phyloP scores from a whole-genome alignment of 2,113 vertebrate genomes.

The Myxocyprinus asiaticus region DNA sequence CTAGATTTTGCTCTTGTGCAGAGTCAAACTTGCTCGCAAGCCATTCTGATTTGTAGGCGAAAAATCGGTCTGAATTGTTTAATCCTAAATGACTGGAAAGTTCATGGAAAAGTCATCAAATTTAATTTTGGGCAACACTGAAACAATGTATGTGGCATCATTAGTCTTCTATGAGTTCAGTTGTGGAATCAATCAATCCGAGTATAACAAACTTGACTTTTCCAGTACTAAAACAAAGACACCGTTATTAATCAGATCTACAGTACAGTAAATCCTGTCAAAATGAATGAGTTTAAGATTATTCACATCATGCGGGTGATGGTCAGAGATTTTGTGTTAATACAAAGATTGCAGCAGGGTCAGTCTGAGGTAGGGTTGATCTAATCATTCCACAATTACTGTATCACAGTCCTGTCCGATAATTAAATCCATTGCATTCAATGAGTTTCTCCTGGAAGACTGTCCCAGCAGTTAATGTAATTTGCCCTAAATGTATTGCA shows the following conservation, averaged over 20 bases:
- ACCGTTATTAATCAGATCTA: neutral
- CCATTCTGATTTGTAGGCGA: too few species aligned
- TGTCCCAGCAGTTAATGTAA: neutral
- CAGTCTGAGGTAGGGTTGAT: neutral
- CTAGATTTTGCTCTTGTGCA: too few species aligned
- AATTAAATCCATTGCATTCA: neutral
- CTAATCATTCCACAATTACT: slow-evolving; percentile 17
- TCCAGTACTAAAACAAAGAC: too few species aligned
- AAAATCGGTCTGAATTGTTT: too few species aligned
- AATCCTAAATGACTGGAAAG: too few species aligned
- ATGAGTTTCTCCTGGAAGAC: neutral
- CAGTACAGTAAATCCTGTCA: neutral
- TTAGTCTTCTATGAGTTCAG: too few species aligned
- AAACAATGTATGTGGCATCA: too few species aligned
- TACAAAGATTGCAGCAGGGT: neutral
- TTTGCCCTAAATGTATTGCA: neutral
- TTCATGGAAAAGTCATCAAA: too few species aligned
- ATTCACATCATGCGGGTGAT: slow-evolving; percentile 12
- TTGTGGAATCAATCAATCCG: too few species aligned
- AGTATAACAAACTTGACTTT: too few species aligned
- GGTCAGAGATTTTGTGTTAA: slow-evolving; percentile 14
- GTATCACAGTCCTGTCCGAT: neutral
- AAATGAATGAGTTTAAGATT: neutral
- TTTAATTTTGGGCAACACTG: too few species aligned
- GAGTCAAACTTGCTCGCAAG: too few species aligned